Percentiles rank a stretch among this genome's conserved stretches.
These are phyloP conservation scores for Alexandromys fortis DNA, from an alignment of 2,113 vertebrate species.

Conservation along the genomic window DNA sequence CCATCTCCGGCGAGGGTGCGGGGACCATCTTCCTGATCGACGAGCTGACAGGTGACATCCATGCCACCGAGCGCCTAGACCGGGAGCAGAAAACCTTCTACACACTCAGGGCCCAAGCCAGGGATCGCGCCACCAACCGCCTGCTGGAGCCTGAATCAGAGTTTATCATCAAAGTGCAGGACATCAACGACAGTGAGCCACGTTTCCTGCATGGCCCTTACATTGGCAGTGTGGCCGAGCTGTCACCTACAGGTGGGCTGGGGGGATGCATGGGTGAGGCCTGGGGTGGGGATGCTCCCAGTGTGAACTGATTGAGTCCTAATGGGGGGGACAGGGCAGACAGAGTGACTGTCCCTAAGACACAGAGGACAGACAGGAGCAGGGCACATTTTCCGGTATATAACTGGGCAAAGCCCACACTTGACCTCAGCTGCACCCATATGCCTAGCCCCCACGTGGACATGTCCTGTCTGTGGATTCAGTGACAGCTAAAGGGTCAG, in stretches of 20 bases:
- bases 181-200: constrained; percentile 99
- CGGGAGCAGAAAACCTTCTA: constrained; percentile 98
- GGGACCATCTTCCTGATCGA: constrained; percentile 98
- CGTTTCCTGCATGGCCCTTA: constrained; percentile 98
- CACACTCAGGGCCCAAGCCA: constrained; percentile 94
- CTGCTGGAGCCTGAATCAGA: constrained; percentile 97
- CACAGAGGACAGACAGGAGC: not conserved
- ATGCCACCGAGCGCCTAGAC: constrained; percentile 96
- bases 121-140: constrained; percentile 90
- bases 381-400: no score
- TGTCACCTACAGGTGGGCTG: constrained; percentile 92
- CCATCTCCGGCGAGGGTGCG: constrained; percentile 97
- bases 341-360: not conserved
- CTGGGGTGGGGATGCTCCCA: not conserved
- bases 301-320: not conserved
- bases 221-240: constrained; percentile 96
- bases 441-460: not conserved
- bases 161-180: constrained; percentile 99
- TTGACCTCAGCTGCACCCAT: not conserved
- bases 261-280: not conserved
- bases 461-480: not conserved
- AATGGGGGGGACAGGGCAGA: not conserved
- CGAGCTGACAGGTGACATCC: constrained; percentile 97
- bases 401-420: not conserved
- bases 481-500: not conserved